Conservation (phyloP, 2,888 invertebrate species). For the Xylota segnis region DNA sequence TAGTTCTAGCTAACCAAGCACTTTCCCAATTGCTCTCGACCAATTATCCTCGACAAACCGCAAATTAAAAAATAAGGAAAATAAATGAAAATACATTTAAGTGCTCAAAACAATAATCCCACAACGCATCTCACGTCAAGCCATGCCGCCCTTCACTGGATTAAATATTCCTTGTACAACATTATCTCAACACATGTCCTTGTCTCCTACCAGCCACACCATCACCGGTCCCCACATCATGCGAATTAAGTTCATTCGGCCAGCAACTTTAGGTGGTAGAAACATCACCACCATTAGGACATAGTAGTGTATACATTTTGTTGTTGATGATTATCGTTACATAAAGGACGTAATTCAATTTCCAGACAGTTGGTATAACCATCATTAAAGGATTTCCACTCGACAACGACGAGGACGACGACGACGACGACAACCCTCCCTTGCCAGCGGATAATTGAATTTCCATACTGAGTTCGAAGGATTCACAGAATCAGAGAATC, state of each 20-base stretch:
- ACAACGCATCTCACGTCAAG: constrained; percentile 63
- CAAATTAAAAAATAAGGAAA: constrained; percentile 22
- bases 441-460: constrained; percentile 78
- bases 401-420: constrained; percentile 47
- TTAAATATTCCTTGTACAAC: constrained; percentile 68
- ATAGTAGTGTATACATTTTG: constrained; percentile 59
- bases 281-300: constrained; percentile 69
- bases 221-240: constrained; percentile 14
- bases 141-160: constrained; percentile 48
- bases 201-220: constrained; percentile 46
- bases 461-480: constrained; percentile 77
- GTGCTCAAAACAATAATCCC: constrained; percentile 59
- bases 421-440: constrained; percentile 59
- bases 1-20: constrained; percentile 12
- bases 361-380: constrained; percentile 85
- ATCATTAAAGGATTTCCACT: constrained; percentile 84
- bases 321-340: constrained; percentile 77
- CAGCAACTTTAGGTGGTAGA: constrained; percentile 67
- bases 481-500: constrained; percentile 75
- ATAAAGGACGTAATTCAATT: constrained; percentile 85
- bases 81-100: constrained; percentile 17
- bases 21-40: neutral
- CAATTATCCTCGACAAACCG: constrained; percentile 2
- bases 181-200: constrained; percentile 73
- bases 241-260: constrained; percentile 62